Percentiles rank a stretch among this genome's conserved stretches.
Conservation (phyloP, 2,113 vertebrate genomes). For the Bettongia penicillata region DNA sequence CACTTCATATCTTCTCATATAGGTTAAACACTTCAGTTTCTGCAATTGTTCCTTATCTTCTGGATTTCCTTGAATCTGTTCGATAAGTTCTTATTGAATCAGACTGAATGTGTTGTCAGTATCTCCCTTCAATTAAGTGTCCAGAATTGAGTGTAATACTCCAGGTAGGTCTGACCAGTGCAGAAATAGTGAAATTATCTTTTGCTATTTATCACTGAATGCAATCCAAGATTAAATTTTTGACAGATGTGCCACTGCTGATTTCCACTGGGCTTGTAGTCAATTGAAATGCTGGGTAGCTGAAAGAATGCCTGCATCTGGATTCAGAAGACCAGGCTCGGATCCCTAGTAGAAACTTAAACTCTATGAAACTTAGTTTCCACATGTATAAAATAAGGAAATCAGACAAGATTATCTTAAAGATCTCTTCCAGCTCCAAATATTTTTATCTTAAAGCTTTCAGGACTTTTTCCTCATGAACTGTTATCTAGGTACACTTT, state of each 20-base stretch:
- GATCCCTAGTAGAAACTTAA: neutral
- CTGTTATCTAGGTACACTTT: neutral
- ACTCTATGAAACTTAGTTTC: neutral
- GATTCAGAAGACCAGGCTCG: neutral
- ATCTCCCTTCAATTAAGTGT: neutral
- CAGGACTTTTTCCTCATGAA: neutral
- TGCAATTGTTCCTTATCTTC: neutral
- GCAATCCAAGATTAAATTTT: neutral
- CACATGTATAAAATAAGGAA: neutral
- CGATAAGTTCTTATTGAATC: neutral
- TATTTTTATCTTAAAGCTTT: neutral
- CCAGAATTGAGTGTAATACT: neutral
- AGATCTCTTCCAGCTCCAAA: neutral
- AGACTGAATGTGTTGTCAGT: neutral
- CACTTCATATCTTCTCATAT: neutral
- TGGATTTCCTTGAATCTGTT: neutral
- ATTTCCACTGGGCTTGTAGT: neutral
- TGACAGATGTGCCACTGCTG: neutral
- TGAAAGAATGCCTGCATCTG: neutral
- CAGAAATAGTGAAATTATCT: neutral
- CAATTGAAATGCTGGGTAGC: neutral
- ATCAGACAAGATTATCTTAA: neutral
- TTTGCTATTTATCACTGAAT: neutral
- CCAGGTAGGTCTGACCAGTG: neutral
- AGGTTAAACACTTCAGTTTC: neutral